These are phyloP conservation scores for Thamnophis elegans DNA, from an alignment of 2,797 vertebrate species.

Conservation along the genomic window DNA sequence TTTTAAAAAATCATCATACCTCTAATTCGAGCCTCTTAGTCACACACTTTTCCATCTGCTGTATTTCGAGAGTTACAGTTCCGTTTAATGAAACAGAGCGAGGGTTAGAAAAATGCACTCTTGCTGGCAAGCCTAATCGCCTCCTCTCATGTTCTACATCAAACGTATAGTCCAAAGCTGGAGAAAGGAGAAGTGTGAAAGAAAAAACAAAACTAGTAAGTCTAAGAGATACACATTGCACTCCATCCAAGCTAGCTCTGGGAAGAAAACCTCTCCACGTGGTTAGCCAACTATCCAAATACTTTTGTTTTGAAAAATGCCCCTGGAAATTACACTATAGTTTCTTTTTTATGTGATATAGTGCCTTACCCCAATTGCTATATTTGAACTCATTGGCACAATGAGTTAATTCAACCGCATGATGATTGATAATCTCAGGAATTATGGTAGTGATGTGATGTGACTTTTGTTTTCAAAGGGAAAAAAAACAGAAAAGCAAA, in stretches of 20 bases:
- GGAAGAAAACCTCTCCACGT: neutral
- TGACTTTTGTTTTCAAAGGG: neutral
- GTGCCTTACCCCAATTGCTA: too few relatives aligned
- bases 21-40: constrained; percentile 78
- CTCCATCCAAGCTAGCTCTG: neutral
- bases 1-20: constrained; percentile 64
- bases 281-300: neutral
- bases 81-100: constrained; percentile 76
- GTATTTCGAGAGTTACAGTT: constrained; percentile 77
- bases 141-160: constrained; percentile 85
- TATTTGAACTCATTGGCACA: neutral
- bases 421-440: neutral
- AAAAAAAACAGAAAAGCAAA: neutral
- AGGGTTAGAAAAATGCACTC: constrained; percentile 80
- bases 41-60: constrained; percentile 79
- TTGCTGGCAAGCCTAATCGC: constrained; percentile 78
- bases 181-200: neutral
- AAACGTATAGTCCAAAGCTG: constrained; percentile 82
- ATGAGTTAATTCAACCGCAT: neutral
- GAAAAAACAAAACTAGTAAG: neutral
- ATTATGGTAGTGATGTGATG: neutral
- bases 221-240: neutral
- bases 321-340: neutral
- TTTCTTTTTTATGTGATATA: neutral
- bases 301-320: neutral